These are phyloP conservation scores for Tipula vernalis DNA, from an alignment of 2,888 invertebrate species.

Conservation along the genomic window DNA sequence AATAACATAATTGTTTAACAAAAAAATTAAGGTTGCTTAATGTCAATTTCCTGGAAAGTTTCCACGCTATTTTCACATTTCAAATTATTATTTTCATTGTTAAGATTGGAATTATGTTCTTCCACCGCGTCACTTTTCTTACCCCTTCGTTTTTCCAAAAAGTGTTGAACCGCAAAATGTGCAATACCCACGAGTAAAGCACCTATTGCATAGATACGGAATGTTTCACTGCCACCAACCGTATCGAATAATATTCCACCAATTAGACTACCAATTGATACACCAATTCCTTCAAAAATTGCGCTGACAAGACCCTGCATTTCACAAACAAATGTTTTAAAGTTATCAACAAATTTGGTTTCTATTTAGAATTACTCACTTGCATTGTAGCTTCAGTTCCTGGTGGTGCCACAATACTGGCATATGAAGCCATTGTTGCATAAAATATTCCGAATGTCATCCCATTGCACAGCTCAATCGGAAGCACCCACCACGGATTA, in stretches of 20 bases:
- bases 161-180: conserved; percentile 43
- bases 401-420: conserved; percentile 66
- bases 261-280: conserved; percentile 63
- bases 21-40: background rate
- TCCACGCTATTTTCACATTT: background rate
- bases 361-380: conserved; percentile 33
- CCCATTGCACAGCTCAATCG: conserved; percentile 78
- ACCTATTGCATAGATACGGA: conserved; percentile 57
- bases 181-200: conserved; percentile 47
- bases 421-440: conserved; percentile 80
- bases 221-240: conserved; percentile 53
- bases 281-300: conserved; percentile 76
- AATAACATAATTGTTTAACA: background rate
- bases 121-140: background rate
- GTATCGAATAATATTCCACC: conserved; percentile 58
- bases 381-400: conserved; percentile 81
- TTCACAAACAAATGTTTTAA: background rate
- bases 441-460: conserved; percentile 81
- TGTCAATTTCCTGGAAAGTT: background rate
- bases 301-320: conserved; percentile 70
- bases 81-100: background rate
- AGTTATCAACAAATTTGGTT: background rate
- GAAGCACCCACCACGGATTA: conserved; percentile 73
- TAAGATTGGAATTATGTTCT: background rate
- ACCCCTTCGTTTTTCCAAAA: conserved; percentile 18